These are phyloP conservation scores for Lepus townsendii DNA, from an alignment of 2,797 vertebrate genomes.

Conservation along the genomic window DNA sequence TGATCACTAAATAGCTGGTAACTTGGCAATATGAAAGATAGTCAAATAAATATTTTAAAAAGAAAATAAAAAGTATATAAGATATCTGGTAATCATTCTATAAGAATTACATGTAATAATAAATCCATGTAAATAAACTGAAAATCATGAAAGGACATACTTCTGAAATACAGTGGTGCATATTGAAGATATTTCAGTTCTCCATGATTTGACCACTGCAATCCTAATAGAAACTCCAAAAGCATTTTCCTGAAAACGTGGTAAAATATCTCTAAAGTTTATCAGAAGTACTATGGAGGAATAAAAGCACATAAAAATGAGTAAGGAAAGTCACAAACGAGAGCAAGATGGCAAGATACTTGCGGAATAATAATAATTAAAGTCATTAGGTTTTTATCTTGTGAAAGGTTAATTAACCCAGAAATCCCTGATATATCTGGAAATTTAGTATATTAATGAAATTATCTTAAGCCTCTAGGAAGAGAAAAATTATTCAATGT, in stretches of 20 bases:
- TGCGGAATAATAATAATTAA: neutral
- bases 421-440: neutral
- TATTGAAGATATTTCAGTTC: conserved; percentile 9
- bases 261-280: neutral
- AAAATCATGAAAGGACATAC: neutral
- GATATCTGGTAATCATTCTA: neutral
- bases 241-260: conserved; percentile 7
- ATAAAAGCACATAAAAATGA: conserved; percentile 54
- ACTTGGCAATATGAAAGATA: neutral
- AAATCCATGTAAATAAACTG: neutral
- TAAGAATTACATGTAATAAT: conserved; percentile 27
- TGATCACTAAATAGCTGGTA: neutral
- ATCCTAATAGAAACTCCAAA: conserved; percentile 26
- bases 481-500: neutral
- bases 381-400: conserved; percentile 3
- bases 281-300: conserved; percentile 1
- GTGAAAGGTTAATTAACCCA: conserved; percentile 2
- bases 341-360: neutral
- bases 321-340: neutral
- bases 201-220: conserved; percentile 15
- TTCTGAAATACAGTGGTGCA: neutral
- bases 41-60: neutral
- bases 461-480: neutral
- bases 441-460: neutral
- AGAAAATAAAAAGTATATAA: neutral